A percentile compares a stretch with the other conserved stretches of the same genome.
Conservation (phyloP, 2,113 vertebrate genomes). For the Nipponia nippon region DNA sequence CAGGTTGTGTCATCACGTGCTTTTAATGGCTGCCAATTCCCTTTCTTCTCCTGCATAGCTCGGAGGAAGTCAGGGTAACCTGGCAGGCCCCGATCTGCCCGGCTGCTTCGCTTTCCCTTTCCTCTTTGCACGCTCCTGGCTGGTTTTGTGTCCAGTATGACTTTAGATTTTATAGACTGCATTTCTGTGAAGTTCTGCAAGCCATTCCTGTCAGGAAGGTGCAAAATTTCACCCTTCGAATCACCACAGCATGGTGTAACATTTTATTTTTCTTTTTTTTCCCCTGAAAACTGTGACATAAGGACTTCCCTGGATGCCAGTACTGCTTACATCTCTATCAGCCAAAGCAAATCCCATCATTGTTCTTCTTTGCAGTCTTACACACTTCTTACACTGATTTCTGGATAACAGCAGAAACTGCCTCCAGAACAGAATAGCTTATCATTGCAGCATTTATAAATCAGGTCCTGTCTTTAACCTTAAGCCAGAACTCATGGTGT, state of each 20-base stretch:
- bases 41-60: constrained; percentile 10
- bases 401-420: background rate
- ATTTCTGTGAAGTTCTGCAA: background rate
- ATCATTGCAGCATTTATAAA: background rate
- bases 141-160: background rate
- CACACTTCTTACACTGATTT: background rate
- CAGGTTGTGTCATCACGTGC: background rate
- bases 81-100: constrained; percentile 8
- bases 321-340: background rate
- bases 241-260: background rate
- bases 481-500: background rate
- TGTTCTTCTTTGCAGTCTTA: background rate
- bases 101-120: background rate
- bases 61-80: constrained; percentile 6
- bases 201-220: background rate
- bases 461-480: background rate
- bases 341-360: background rate
- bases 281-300: background rate
- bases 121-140: background rate
- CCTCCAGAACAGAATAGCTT: background rate
- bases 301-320: background rate
- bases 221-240: background rate
- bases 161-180: background rate
- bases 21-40: constrained; percentile 4
- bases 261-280: fast-evolving